phyloP scores from a whole-genome alignment of 2,888 invertebrate genomes.

The Drosophila recens region DNA sequence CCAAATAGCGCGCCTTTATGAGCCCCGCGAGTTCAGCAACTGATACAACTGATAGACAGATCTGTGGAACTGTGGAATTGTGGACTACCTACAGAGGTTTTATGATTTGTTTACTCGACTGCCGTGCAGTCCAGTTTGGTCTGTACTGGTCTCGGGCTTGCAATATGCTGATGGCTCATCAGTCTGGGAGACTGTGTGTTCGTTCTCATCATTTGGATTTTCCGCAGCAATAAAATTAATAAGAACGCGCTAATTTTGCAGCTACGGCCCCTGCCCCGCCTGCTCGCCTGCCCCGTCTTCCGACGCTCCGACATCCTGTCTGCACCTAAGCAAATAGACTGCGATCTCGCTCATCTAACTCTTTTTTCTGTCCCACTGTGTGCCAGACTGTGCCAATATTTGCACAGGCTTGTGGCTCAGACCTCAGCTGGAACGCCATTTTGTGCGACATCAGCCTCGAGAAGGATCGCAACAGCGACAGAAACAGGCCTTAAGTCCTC shows the following conservation, averaged over 20 bases:
- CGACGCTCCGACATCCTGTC: slow-evolving; percentile 7
- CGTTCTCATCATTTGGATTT: slow-evolving; percentile 74
- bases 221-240: slow-evolving; percentile 84
- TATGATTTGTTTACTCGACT: slow-evolving; percentile 77
- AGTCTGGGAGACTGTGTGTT: slow-evolving; percentile 30
- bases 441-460: slow-evolving; percentile 41
- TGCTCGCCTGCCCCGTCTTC: background rate
- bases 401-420: slow-evolving; percentile 59
- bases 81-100: slow-evolving; percentile 68
- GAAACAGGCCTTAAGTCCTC: slow-evolving; percentile 40
- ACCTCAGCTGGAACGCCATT: slow-evolving; percentile 54
- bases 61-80: background rate
- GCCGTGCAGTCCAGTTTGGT: slow-evolving; percentile 39
- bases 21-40: slow-evolving; percentile 20
- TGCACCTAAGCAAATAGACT: slow-evolving; percentile 54
- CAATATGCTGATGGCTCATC: slow-evolving; percentile 18
- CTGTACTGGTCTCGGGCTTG: slow-evolving; percentile 7
- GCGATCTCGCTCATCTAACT: slow-evolving; percentile 22
- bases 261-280: slow-evolving; percentile 43
- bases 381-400: slow-evolving; percentile 72
- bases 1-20: slow-evolving; percentile 56
- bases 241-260: slow-evolving; percentile 84
- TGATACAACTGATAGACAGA: background rate
- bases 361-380: slow-evolving; percentile 12
- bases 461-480: slow-evolving; percentile 7